A percentile compares a stretch with the other conserved stretches of the same genome.
phyloP scores from a whole-genome alignment of 2,797 vertebrate species.

The Lepidocolaptes lacrymiger region DNA sequence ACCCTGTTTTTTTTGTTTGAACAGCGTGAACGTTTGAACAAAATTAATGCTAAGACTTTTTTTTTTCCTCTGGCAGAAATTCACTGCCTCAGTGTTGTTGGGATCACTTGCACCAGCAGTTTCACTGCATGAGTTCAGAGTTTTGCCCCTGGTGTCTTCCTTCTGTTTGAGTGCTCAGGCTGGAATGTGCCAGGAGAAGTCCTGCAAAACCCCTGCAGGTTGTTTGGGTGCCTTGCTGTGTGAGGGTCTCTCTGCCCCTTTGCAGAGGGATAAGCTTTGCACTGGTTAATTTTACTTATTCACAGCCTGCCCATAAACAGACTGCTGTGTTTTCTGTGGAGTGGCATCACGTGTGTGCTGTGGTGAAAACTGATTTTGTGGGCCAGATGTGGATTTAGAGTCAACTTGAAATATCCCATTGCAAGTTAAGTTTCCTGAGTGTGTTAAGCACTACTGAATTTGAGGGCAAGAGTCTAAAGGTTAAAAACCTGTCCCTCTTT shows the following conservation, averaged over 20 bases:
- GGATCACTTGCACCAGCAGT: slow-evolving; percentile 32
- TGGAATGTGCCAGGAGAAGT: neutral
- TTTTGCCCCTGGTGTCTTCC: slow-evolving; percentile 7
- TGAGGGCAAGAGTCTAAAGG: slow-evolving; percentile 50
- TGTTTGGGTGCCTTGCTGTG: neutral
- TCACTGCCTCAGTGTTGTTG: neutral
- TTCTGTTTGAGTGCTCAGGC: neutral
- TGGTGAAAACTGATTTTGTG: slow-evolving; percentile 20
- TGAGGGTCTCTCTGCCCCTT: neutral
- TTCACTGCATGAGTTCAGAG: slow-evolving; percentile 23
- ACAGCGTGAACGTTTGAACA: slow-evolving; percentile 13
- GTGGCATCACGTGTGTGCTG: slow-evolving; percentile 9
- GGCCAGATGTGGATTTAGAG: slow-evolving; percentile 55
- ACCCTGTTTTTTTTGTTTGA: slow-evolving; percentile 58
- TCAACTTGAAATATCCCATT: slow-evolving; percentile 47
- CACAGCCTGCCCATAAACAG: neutral
- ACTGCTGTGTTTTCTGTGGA: slow-evolving; percentile 2
- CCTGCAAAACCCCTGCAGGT: neutral
- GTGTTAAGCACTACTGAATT: slow-evolving; percentile 49
- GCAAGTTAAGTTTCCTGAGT: slow-evolving; percentile 45
- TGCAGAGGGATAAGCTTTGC: neutral
- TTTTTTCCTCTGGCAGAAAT: slow-evolving; percentile 23
- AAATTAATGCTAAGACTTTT: neutral
- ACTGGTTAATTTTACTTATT: neutral
- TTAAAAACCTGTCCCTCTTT: slow-evolving; percentile 53